Evolutionary conservation across 64 coral and sea anemone genomes (phyloP), one percentile per base, ranked within the genome.

Genomic region (Montipora capricornis): DNA sequence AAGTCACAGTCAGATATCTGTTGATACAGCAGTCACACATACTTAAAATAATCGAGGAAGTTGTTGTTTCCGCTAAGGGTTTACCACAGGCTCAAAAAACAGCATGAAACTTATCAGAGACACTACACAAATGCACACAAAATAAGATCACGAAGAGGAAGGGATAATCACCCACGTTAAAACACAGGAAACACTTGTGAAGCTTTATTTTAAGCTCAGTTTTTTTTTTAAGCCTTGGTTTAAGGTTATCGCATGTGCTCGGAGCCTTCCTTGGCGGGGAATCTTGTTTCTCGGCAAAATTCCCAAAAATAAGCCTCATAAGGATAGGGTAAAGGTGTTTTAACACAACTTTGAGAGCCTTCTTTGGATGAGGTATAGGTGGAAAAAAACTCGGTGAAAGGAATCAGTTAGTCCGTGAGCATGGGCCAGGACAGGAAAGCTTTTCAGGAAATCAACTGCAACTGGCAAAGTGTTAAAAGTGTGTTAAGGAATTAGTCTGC

Each of bases 1-100:
- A 15, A 17, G 12, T 15, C 62, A 4, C 62, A 67, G 62, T 67
- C 16, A 14, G 68, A n/a, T n/a, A 71, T 6, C 68, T 20, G 8
- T 15, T 71, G 14, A 71, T 22, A 15, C 4, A 71, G 20, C 10
- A 71, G 68, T 19, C 68, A 24, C 5, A 47, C 66, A 86, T 86
- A 73, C 2, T 22, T 86, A 7, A 6, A 69, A 86, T 86, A 71
- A 71, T 86, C 20, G 45, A 86, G 64, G 82, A 86, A 71, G 45
- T 51, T 20, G 64, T 49, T 70, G 64, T 86, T 86, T 86, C 82
- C 62, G 66, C 2, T 73, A 20, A 20, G 44, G 45, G 81, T 61
- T 84, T 66, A 84, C 68, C 59, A 84, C 24, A 84, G 82, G 66
- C 44, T 71, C 46, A 71, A 86, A 86, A 84, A 20, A 5, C 62